These are phyloP conservation scores for Drosophila mercatorum DNA, from an alignment of 2,888 invertebrate species.

Conservation along the genomic window DNA sequence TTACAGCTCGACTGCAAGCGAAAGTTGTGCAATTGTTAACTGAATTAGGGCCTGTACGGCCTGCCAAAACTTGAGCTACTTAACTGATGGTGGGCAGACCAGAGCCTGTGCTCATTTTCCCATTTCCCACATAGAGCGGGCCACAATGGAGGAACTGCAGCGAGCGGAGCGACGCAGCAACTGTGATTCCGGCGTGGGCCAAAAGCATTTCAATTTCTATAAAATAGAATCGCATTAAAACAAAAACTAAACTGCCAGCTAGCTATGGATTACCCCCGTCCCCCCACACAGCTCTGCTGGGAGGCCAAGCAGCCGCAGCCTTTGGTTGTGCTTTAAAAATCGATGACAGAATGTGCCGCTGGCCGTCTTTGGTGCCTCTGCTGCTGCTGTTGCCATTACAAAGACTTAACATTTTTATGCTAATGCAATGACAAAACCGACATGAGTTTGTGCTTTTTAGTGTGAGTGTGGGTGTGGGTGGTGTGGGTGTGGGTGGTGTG, in stretches of 20 bases:
- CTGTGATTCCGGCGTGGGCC: constrained; percentile 30
- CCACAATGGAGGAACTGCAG: constrained; percentile 12
- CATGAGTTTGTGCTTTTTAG: constrained; percentile 51
- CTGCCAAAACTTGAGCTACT: constrained; percentile 44
- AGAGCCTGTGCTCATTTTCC: constrained; percentile 17
- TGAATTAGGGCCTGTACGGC: constrained; percentile 29
- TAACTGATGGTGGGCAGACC: constrained; percentile 44
- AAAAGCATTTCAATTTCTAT: constrained; percentile 47
- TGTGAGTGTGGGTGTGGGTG: not conserved
- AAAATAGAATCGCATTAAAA: constrained; percentile 50
- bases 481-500: not conserved
- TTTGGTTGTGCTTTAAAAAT: constrained; percentile 41
- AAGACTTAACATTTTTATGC: constrained; percentile 66
- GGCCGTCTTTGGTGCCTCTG: constrained; percentile 16
- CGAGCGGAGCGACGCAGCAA: constrained; percentile 3
- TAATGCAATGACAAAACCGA: constrained; percentile 67
- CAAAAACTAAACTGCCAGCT: constrained; percentile 32
- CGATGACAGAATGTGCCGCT: constrained; percentile 50
- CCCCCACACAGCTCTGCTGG: too few species aligned
- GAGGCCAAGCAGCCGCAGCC: not conserved
- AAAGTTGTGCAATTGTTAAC: constrained; percentile 45
- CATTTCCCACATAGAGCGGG: not conserved
- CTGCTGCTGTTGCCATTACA: constrained; percentile 51
- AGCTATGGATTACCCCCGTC: constrained; percentile 9
- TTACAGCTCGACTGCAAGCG: constrained; percentile 10